Percentiles rank a stretch among this genome's conserved stretches.
phyloP scores from a whole-genome alignment of 2,888 invertebrate genomes.

The Philaethria dido region DNA sequence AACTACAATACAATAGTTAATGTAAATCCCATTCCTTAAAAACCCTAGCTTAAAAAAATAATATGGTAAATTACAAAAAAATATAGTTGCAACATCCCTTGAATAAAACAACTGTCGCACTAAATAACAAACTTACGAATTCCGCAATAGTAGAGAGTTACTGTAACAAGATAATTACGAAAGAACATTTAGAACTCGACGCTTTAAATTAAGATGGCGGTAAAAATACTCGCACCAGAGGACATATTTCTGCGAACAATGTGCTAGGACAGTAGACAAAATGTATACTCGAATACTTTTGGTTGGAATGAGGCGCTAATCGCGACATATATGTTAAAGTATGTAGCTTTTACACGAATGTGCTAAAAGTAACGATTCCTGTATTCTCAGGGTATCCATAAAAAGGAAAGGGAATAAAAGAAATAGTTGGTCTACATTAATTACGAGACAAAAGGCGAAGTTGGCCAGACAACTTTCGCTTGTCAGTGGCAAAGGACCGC shows the following conservation, averaged over 20 bases:
- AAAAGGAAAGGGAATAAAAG: slow-evolving; percentile 48
- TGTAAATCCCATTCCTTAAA: too few relatives aligned
- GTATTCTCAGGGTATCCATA: slow-evolving; percentile 27
- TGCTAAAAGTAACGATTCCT: slow-evolving; percentile 18
- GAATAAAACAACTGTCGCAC: slow-evolving; percentile 29
- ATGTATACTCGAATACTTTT: slow-evolving; percentile 41
- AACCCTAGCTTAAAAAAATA: background rate
- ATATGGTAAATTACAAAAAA: slow-evolving; percentile 26
- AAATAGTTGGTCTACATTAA: slow-evolving; percentile 67
- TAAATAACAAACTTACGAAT: slow-evolving; percentile 39
- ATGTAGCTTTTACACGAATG: slow-evolving; percentile 31
- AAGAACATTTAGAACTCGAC: slow-evolving; percentile 37
- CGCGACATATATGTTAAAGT: slow-evolving; percentile 36
- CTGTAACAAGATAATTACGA: slow-evolving; percentile 43
- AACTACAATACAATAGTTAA: too few relatives aligned
- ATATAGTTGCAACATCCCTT: slow-evolving; percentile 28
- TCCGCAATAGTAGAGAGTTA: slow-evolving; percentile 38
- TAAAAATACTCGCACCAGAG: slow-evolving; percentile 39
- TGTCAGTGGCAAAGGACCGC: slow-evolving; percentile 33
- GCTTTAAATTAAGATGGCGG: slow-evolving; percentile 39
- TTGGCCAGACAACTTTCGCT: slow-evolving; percentile 35
- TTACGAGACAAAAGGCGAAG: slow-evolving; percentile 52
- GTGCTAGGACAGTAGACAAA: slow-evolving; percentile 30
- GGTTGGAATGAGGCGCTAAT: slow-evolving; percentile 35
- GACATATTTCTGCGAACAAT: slow-evolving; percentile 37